Base-by-base conservation (phyloP, 1,140 invertebrate species). In the Psilanteris sp. region DNA sequence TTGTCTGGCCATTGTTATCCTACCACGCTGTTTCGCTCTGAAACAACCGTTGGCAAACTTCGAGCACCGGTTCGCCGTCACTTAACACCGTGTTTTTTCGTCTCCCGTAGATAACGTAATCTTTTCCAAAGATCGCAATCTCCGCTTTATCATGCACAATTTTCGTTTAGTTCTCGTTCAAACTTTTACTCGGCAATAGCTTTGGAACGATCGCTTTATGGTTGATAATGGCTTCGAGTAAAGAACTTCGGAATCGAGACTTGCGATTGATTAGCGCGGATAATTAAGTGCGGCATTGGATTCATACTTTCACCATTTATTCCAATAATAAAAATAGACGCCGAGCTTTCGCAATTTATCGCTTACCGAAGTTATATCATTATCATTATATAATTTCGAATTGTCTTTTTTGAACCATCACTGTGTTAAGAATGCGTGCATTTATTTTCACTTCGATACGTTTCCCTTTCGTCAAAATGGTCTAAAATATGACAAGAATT, bases 131-230 rank as follows among this genome's bases (percentile, higher is more conserved):
- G 68, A 81, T 81, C 46, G 80, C 73, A 77, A 80, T 84, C 73
- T 80, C 54, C 1, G 68, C 70, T 81, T 81, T 79, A 81, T 80
- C 82, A 41, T 41, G 39, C 46, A 67, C 43, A 31, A 74, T 77
- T 48, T 68, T 22, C n/a, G 55, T 26, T 8, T 29, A 22, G 36
- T 9, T 13, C 14, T 15, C 4, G 39, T 44, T 52, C 10, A 9
- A 66, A 54, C 61, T 66, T 66, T 54, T 34, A 31, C 11, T 22
- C 15, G 3, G 8, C 0, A 34, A 41, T 36, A n/a, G 18, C 24
- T 11, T 14, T 55, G 31, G 50, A 37, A 20, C 36, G 41, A 29
- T 43, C 10, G 9, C n/a, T 57, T n/a, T 6, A 18, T 46, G 46
- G 41, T 46, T 11, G 27, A 18, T 34, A 59, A 41, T 10, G 0